A percentile compares a stretch with the other conserved stretches of the same genome.
phyloP scores from a whole-genome alignment of 2,113 vertebrate genomes.

The Elachura formosa region DNA sequence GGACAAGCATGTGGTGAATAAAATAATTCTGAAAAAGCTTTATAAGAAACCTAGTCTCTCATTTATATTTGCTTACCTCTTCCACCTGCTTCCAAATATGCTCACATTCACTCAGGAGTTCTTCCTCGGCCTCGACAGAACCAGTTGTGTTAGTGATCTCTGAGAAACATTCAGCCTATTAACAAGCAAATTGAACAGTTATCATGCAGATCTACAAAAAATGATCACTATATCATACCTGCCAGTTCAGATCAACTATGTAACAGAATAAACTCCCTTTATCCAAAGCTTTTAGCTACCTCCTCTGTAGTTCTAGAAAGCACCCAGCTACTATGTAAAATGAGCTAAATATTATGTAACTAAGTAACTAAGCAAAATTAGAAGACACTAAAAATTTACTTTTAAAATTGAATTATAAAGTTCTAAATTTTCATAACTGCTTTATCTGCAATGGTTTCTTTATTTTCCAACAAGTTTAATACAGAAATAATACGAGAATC shows the following conservation, averaged over 20 bases:
- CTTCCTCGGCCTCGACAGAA: background rate
- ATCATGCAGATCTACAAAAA: background rate
- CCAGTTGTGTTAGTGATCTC: background rate
- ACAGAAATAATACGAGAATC: background rate
- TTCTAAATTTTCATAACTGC: background rate
- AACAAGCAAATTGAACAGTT: background rate
- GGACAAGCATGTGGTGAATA: background rate
- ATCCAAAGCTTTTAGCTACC: background rate
- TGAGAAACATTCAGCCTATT: background rate
- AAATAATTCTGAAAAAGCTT: background rate
- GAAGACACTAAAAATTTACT: background rate
- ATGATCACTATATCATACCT: background rate
- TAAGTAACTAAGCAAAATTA: background rate
- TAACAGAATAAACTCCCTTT: background rate
- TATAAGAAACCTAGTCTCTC: background rate
- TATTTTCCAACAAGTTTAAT: background rate
- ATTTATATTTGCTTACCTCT: conserved; percentile 59
- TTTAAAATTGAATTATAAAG: background rate
- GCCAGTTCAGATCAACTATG: background rate
- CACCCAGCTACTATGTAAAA: background rate
- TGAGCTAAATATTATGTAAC: no score
- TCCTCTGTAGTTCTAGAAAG: background rate
- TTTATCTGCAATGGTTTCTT: background rate
- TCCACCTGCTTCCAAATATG: conserved; percentile 63
- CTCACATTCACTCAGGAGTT: conserved; percentile 65